A percentile compares a stretch with the other conserved stretches of the same genome.
phyloP scores from a whole-genome alignment of 2,113 vertebrate species.

The Sander lucioperca region DNA sequence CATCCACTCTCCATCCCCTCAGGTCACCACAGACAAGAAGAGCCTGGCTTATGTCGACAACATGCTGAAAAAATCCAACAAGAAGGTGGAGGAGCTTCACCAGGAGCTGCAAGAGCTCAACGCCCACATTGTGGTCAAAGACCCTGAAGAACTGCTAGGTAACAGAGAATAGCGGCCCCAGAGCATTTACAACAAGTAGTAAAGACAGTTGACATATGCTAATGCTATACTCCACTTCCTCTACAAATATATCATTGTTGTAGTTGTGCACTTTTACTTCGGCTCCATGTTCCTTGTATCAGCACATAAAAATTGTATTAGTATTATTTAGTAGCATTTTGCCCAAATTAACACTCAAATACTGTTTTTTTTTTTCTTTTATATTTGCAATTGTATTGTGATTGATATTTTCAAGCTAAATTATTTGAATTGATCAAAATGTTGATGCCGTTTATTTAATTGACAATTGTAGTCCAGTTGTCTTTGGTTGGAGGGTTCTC shows the following conservation, averaged over 20 bases:
- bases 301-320: neutral
- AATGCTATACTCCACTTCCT: neutral
- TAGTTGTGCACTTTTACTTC: neutral
- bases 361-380: too few relatives aligned
- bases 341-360: neutral
- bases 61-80: slow-evolving; percentile 98
- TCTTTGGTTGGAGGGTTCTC: neutral
- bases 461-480: neutral
- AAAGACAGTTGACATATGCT: neutral
- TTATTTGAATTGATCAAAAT: neutral
- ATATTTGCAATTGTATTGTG: too few relatives aligned
- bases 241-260: neutral
- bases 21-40: slow-evolving; percentile 99
- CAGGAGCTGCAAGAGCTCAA: slow-evolving; percentile 98
- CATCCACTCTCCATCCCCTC: slow-evolving; percentile 43
- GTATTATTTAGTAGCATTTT: neutral
- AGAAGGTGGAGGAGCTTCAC: slow-evolving; percentile 97
- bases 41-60: slow-evolving; percentile 98
- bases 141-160: slow-evolving; percentile 96
- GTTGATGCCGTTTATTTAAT: neutral
- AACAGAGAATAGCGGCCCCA: slow-evolving; percentile 63
- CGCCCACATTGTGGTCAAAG: slow-evolving; percentile 97
- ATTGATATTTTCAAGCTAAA: neutral
- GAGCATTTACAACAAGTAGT: slow-evolving; percentile 8
- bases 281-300: neutral